Percentiles rank a stretch among this genome's conserved stretches.
Evolutionary conservation across 2,888 invertebrate genomes (phyloP).

Genomic region (Teleiodes luculella): DNA sequence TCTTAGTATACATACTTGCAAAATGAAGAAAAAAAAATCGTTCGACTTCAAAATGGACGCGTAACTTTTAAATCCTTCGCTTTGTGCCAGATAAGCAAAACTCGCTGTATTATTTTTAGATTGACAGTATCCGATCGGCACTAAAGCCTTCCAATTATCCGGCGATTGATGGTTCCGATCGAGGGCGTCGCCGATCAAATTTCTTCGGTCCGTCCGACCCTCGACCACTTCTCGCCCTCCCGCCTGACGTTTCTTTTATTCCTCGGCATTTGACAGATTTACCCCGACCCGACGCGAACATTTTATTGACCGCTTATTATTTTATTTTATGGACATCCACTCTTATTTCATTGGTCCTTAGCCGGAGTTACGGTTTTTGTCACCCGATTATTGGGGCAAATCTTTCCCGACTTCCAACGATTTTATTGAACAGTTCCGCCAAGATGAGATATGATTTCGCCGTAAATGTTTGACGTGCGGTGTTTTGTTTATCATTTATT

Average conservation of each 20-base stretch:
- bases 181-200: slow-evolving; percentile 64
- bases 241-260: slow-evolving; percentile 46
- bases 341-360: slow-evolving; percentile 72
- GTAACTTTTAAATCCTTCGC: slow-evolving; percentile 1
- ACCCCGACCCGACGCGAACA: slow-evolving; percentile 50
- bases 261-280: slow-evolving; percentile 70
- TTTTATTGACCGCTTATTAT: slow-evolving; percentile 77
- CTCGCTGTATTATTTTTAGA: slow-evolving; percentile 46
- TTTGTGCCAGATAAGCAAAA: slow-evolving; percentile 16
- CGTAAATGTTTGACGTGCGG: slow-evolving; percentile 40
- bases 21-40: too few relatives aligned
- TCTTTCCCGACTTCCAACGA: slow-evolving; percentile 54
- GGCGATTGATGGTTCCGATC: slow-evolving; percentile 64
- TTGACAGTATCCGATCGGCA: slow-evolving; percentile 41
- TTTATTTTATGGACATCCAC: slow-evolving; percentile 75
- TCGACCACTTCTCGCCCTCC: slow-evolving; percentile 60
- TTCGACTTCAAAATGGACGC: too few relatives aligned
- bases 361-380: slow-evolving; percentile 67
- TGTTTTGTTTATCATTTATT: neutral
- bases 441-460: slow-evolving; percentile 50
- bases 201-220: slow-evolving; percentile 21
- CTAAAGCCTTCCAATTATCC: slow-evolving; percentile 65
- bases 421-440: slow-evolving; percentile 63
- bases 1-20: too few relatives aligned
- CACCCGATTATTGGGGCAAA: slow-evolving; percentile 66